A percentile compares a stretch with the other conserved stretches of the same genome.
Evolutionary conservation across 2,113 vertebrate genomes (phyloP).

Genomic region (Desmodus rotundus): DNA sequence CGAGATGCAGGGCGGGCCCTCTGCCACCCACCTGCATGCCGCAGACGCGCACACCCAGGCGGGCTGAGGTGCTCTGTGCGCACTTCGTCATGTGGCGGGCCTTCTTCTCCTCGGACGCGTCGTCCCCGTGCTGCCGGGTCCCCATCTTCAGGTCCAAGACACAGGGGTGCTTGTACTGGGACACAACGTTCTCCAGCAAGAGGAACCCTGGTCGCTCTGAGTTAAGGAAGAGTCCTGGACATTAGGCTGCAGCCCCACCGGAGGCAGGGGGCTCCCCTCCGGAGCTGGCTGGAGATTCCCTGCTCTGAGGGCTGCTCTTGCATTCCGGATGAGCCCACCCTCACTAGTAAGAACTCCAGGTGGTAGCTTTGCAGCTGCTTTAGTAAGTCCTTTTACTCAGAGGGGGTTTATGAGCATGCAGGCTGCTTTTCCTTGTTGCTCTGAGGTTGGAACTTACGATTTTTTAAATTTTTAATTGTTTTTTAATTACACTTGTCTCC

Average conservation of each 20-base stretch:
- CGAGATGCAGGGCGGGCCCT: accelerated
- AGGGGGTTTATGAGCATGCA: conserved; percentile 5
- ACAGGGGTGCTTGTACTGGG: conserved; percentile 80
- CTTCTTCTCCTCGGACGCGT: conserved; percentile 84
- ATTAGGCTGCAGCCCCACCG: accelerated
- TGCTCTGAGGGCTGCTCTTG: accelerated
- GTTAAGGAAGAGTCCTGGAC: conserved; percentile 30
- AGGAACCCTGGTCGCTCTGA: conserved; percentile 74
- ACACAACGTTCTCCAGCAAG: conserved; percentile 84
- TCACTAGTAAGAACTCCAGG: not conserved
- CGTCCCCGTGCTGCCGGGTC: conserved; percentile 83
- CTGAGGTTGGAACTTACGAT: conserved; percentile 13
- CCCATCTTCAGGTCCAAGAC: conserved; percentile 88
- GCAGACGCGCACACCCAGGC: conserved; percentile 80
- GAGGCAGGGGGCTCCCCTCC: accelerated
- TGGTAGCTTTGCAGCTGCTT: conserved; percentile 3
- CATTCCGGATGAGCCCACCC: not conserved
- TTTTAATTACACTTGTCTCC: no score
- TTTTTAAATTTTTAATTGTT: no score
- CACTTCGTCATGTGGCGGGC: conserved; percentile 83
- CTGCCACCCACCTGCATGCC: conserved; percentile 82
- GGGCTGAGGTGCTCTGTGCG: conserved; percentile 82
- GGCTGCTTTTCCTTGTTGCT: conserved; percentile 40
- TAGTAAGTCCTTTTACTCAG: conserved; percentile 53
- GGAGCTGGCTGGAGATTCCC: not conserved